These are phyloP conservation scores for Cerceris rybyensis DNA, from an alignment of 2,888 invertebrate genomes.

Conservation along the genomic window DNA sequence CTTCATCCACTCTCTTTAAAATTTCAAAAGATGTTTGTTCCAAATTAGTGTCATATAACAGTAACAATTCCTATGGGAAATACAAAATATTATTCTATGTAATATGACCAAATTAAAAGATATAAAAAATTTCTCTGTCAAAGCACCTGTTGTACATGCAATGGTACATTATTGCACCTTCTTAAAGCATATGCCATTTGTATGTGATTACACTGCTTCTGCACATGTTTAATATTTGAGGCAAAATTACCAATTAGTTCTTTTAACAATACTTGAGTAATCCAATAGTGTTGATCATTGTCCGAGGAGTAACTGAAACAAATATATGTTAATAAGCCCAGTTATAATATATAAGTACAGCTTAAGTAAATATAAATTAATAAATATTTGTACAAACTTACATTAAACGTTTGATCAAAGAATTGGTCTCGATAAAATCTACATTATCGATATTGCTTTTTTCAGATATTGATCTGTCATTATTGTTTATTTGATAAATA, in stretches of 20 bases:
- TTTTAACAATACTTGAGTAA: conserved; percentile 64
- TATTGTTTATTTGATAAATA: conserved; percentile 57
- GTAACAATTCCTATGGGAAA: conserved; percentile 63
- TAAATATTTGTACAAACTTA: conserved; percentile 33
- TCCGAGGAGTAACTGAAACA: conserved; percentile 48
- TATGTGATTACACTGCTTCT: conserved; percentile 57
- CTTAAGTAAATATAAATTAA: too few relatives aligned
- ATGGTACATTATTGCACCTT: conserved; percentile 34
- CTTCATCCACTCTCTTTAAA: conserved; percentile 77
- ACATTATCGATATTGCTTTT: conserved; percentile 22
- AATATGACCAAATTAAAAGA: conserved; percentile 1
- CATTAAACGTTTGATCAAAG: conserved; percentile 35
- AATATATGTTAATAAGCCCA: background rate
- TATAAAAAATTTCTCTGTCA: background rate
- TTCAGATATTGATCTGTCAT: conserved; percentile 27
- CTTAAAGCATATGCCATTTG: conserved; percentile 54
- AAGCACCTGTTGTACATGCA: conserved; percentile 53
- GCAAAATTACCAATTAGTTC: conserved; percentile 52
- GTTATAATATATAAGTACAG: background rate
- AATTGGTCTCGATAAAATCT: conserved; percentile 35
- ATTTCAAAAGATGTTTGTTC: conserved; percentile 60
- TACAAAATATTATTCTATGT: conserved; percentile 18
- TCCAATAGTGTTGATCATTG: conserved; percentile 66
- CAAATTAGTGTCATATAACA: conserved; percentile 6
- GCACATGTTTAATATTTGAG: conserved; percentile 35